Evolutionary conservation across 1,140 invertebrate species (phyloP).

Genomic region (Drosophila bifasciata): DNA sequence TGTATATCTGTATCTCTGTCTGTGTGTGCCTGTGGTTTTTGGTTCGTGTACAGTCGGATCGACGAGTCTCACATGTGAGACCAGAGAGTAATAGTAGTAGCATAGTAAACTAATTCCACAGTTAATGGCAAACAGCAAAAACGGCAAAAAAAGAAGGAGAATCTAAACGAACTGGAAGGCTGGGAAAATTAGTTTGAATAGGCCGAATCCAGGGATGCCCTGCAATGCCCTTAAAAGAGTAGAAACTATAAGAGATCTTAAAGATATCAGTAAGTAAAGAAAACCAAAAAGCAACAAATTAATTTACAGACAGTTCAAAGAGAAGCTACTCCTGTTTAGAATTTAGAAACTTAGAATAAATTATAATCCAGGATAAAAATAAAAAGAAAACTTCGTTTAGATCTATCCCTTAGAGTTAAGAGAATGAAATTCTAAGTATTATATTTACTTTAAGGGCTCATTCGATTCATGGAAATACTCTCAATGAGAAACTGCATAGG

Average conservation of each 20-base stretch:
- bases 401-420: too few species aligned
- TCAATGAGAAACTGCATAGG: too few species aligned
- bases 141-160: constrained; percentile 10
- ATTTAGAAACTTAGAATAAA: too few species aligned
- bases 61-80: constrained; percentile 25
- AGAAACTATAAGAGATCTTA: background rate
- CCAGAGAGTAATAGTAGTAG: constrained; percentile 30
- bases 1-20: constrained; percentile 8
- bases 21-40: constrained; percentile 15
- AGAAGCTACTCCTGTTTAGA: too few species aligned
- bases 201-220: background rate
- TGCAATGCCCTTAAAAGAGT: rapidly evolving
- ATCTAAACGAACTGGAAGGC: background rate
- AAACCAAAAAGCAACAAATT: too few species aligned
- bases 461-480: too few species aligned
- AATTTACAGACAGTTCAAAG: too few species aligned
- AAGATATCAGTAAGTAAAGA: too few species aligned
- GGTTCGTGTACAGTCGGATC: constrained; percentile 24
- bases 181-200: background rate
- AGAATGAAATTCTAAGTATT: too few species aligned
- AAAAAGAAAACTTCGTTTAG: too few species aligned
- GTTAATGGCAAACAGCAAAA: constrained; percentile 42
- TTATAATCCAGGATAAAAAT: too few species aligned
- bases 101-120: constrained; percentile 73
- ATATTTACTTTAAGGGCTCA: too few species aligned